A percentile compares a stretch with the other conserved stretches of the same genome.
Conservation (phyloP, 2,888 invertebrate genomes). For the Linnaemya tessellans region DNA sequence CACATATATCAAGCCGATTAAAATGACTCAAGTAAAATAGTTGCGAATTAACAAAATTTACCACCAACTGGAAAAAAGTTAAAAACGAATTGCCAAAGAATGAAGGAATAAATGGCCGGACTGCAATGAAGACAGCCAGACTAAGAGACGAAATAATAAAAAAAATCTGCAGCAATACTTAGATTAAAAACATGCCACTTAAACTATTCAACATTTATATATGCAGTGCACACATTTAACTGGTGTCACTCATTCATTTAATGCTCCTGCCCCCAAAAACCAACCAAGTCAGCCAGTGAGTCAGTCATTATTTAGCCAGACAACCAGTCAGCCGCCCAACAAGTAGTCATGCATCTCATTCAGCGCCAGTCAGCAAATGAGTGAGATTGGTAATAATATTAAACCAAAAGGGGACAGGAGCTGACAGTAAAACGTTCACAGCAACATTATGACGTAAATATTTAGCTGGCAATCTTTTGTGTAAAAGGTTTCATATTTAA, state of each 20-base stretch:
- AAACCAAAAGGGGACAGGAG: conserved; percentile 45
- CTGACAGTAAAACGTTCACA: conserved; percentile 44
- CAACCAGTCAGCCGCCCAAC: not conserved
- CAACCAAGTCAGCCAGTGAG: conserved; percentile 9
- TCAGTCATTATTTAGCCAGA: not conserved
- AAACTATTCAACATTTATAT: conserved; percentile 15
- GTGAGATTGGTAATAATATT: conserved; percentile 22
- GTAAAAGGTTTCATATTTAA: conserved; percentile 60
- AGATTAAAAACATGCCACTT: conserved; percentile 43
- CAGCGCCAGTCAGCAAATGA: conserved; percentile 10
- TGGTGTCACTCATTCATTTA: conserved; percentile 38
- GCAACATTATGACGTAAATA: conserved; percentile 50
- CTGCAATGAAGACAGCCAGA: not conserved
- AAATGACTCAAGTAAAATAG: conserved; percentile 50
- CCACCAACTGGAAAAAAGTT: conserved; percentile 17
- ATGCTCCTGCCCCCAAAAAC: conserved; percentile 6
- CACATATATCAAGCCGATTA: conserved; percentile 51
- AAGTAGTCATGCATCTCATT: too few relatives aligned
- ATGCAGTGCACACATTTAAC: conserved; percentile 14
- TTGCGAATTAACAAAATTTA: conserved; percentile 42
- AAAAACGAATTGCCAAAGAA: conserved; percentile 35
- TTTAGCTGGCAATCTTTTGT: conserved; percentile 53
- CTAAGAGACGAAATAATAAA: not conserved
- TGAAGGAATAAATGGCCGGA: conserved; percentile 33
- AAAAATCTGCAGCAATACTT: conserved; percentile 13